Evolutionary conservation across 2,797 vertebrate species (phyloP).

Genomic region (Epinephelus awoara): DNA sequence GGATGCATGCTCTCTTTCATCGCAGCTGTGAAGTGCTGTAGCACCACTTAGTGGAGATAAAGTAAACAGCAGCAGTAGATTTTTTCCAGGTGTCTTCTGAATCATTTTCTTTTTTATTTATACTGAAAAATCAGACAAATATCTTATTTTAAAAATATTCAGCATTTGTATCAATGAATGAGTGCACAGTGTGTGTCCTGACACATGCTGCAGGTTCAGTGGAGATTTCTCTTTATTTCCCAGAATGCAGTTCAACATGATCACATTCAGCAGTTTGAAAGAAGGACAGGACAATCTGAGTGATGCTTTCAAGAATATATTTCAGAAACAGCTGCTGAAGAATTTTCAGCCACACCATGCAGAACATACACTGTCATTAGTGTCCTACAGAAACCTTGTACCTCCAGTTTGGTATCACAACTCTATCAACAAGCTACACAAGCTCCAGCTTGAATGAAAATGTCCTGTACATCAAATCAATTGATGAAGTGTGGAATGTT

Average conservation of each 20-base stretch:
- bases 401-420: background rate
- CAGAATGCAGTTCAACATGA: too few relatives aligned
- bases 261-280: constrained; percentile 22
- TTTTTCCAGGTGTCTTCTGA: too few relatives aligned
- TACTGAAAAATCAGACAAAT: too few relatives aligned
- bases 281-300: constrained; percentile 52
- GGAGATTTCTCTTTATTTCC: too few relatives aligned
- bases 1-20: background rate
- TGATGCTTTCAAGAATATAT: constrained; percentile 65
- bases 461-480: background rate
- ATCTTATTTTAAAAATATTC: too few relatives aligned
- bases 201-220: too few relatives aligned
- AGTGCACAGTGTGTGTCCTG: too few relatives aligned
- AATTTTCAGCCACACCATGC: constrained; percentile 47
- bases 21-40: background rate
- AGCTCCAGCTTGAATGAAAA: constrained; percentile 19
- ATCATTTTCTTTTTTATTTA: too few relatives aligned
- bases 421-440: background rate
- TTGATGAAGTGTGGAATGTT: constrained; percentile 27
- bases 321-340: constrained; percentile 28
- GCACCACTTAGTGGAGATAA: constrained; percentile 23
- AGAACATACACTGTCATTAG: constrained; percentile 14
- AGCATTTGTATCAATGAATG: too few relatives aligned
- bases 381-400: constrained; percentile 50
- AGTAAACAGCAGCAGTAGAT: background rate